Evolutionary conservation across 2,113 vertebrate species (phyloP).

Genomic region (Spheniscus mendiculus): DNA sequence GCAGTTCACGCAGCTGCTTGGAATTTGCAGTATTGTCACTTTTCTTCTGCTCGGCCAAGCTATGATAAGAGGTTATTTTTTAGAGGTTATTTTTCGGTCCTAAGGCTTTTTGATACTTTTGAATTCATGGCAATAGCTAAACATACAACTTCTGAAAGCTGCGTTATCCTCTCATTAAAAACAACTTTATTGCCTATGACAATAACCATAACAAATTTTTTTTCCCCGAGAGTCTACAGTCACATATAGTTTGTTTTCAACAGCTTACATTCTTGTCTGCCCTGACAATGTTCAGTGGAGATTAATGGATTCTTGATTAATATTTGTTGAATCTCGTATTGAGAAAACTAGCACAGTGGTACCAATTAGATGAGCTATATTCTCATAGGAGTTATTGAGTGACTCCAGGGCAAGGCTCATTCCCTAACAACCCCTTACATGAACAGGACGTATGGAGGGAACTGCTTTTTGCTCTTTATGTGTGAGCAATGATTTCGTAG

Average conservation of each 20-base stretch:
- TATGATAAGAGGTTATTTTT: background rate
- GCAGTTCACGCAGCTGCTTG: background rate
- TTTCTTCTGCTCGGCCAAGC: background rate
- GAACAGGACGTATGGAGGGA: background rate
- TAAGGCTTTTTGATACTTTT: background rate
- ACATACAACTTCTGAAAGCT: background rate
- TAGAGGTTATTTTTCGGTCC: background rate
- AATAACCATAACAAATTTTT: background rate
- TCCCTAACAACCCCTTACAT: background rate
- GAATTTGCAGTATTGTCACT: background rate
- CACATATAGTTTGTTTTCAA: background rate
- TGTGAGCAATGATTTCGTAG: background rate
- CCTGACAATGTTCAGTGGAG: background rate
- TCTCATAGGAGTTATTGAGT: background rate
- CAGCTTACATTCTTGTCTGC: background rate
- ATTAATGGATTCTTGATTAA: background rate
- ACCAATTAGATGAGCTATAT: background rate
- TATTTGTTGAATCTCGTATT: background rate
- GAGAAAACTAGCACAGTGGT: background rate
- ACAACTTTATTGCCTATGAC: background rate
- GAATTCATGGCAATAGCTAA: background rate
- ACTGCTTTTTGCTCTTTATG: background rate
- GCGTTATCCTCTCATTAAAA: background rate
- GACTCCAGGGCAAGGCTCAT: background rate
- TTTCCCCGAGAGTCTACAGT: background rate